A percentile compares a stretch with the other conserved stretches of the same genome.
These are phyloP conservation scores for Camelus dromedarius DNA, from an alignment of 2,113 vertebrate genomes.

Conservation along the genomic window DNA sequence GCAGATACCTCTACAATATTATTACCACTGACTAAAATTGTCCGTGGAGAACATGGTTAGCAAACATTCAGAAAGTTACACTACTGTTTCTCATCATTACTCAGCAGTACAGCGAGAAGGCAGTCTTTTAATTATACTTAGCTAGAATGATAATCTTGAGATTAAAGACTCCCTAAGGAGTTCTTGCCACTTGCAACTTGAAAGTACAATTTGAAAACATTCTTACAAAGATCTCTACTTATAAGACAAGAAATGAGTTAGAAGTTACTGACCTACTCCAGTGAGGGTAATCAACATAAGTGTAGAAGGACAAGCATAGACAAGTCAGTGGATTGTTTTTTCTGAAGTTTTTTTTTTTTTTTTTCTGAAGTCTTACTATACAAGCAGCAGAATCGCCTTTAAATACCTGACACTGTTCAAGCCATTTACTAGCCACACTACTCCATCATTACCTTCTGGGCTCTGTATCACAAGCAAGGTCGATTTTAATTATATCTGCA, in stretches of 20 bases:
- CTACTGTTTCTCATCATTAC: slow-evolving; percentile 51
- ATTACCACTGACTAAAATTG: not conserved
- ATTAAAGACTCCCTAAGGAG: slow-evolving; percentile 77
- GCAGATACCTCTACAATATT: not conserved
- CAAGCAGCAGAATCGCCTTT: not conserved
- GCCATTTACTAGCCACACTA: not conserved
- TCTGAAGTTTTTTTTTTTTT: not conserved
- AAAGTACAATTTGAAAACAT: slow-evolving; percentile 71
- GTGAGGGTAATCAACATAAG: slow-evolving; percentile 50
- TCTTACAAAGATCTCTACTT: slow-evolving; percentile 71
- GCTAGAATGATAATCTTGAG: slow-evolving; percentile 69
- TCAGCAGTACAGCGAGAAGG: slow-evolving; percentile 57
- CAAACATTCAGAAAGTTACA: slow-evolving; percentile 23
- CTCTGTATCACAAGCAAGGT: not conserved
- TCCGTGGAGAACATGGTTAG: slow-evolving; percentile 14
- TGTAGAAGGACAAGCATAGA: slow-evolving; percentile 49
- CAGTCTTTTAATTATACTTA: slow-evolving; percentile 73
- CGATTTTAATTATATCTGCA: not conserved
- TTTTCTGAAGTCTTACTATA: slow-evolving; percentile 16
- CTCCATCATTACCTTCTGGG: not conserved
- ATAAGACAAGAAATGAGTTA: slow-evolving; percentile 62
- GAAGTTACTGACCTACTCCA: slow-evolving; percentile 27
- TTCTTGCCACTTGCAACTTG: slow-evolving; percentile 59
- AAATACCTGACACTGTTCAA: not conserved
- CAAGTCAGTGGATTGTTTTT: not conserved